Evolutionary conservation across 2,113 vertebrate species (phyloP).

Genomic region (Clinocottus analis): DNA sequence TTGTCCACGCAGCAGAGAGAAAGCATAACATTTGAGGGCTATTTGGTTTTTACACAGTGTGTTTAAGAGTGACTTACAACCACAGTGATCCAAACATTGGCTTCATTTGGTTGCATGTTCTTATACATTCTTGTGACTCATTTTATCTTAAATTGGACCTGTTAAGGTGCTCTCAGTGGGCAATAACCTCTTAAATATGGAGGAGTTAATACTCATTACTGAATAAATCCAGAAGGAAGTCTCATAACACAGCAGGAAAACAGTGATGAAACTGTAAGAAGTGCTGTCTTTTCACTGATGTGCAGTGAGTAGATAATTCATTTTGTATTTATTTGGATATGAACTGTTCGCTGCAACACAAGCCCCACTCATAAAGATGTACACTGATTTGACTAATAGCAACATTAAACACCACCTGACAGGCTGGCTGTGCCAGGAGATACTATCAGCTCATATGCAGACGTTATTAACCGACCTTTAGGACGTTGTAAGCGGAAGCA

Average conservation of each 20-base stretch:
- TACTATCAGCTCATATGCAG: background rate
- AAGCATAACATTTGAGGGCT: conserved; percentile 9
- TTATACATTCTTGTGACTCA: background rate
- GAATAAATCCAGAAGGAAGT: conserved; percentile 7
- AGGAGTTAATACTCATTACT: background rate
- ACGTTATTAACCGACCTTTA: background rate
- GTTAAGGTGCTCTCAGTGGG: background rate
- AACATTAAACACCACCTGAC: conserved; percentile 1
- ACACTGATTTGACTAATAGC: background rate
- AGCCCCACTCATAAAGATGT: conserved; percentile 1
- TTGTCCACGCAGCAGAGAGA: background rate
- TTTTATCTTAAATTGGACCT: background rate
- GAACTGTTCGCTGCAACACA: background rate
- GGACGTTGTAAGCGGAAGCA: background rate
- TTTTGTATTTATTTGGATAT: background rate
- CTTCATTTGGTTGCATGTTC: background rate
- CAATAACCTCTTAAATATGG: background rate
- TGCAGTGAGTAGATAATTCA: background rate
- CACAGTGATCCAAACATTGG: background rate
- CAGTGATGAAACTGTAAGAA: conserved; percentile 6
- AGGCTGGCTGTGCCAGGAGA: conserved; percentile 8
- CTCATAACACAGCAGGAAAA: background rate
- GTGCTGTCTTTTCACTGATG: background rate
- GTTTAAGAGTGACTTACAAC: conserved; percentile 19
- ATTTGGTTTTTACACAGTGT: background rate